Evolutionary conservation across 2,113 vertebrate genomes (phyloP), one percentile per base, ranked within the genome.

Genomic region (Leptosomus discolor): DNA sequence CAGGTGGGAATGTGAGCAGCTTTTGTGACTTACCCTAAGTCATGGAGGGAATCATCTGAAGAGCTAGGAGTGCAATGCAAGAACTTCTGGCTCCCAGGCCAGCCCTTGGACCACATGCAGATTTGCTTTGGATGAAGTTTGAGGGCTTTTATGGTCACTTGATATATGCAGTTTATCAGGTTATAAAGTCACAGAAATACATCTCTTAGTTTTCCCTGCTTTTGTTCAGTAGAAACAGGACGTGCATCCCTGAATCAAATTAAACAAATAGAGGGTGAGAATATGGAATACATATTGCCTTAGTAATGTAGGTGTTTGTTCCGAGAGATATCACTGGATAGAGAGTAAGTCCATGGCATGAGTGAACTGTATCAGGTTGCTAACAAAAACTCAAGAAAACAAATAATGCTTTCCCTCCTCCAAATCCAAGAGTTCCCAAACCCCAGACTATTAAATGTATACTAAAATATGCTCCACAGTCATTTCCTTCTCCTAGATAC

Each of bases 361-460:
- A 70, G 19, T 13, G n/a, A 90, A 94, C 9, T 46, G 8, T 11
- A 70, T 53, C 16, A 80, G 12, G 4, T 30, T 83, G 16, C 13
- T 41, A 70, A 93, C n/a, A 85, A 73, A n/a, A 29, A 12, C 1
- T 6, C 15, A 53, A 80, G 37, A 41, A 70, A 57, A 2, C 5
- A 68, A 82, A 64, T 50, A 64, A 30, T 3, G 6, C 5, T 4
- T 7, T 13, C 6, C 3, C 11, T 1, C 15, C 3, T 4, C 3
- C 18, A 74, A 68, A 85, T 68, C 23, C 45, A 64, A 84, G 24
- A 77, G 2, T 0, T 4, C 12, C 15, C 19, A 71, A 64, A 39
- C 11, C 30, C 23, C 8, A 67, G 41, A 12, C 16, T 9, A 41
- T 41, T 17, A 56, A 81, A 68, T 36, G 6, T 19, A 8, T 8